Evolutionary conservation across 2,888 invertebrate genomes (phyloP).

Genomic region (Syritta pipiens): DNA sequence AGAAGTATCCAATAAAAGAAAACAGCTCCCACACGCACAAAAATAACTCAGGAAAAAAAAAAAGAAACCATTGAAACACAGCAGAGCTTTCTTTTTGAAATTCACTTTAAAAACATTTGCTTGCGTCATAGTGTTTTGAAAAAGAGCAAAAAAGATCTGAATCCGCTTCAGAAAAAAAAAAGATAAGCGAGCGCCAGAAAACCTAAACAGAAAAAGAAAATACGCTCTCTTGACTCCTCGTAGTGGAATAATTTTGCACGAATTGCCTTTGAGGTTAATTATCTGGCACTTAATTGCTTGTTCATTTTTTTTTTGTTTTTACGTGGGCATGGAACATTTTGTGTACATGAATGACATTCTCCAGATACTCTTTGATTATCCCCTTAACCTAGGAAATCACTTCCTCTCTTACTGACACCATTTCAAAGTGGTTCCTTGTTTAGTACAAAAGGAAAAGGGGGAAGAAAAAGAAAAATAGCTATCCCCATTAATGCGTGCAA

Average conservation of each 20-base stretch:
- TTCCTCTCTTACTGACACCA: constrained; percentile 47
- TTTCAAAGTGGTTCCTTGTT: constrained; percentile 11
- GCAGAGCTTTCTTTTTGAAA: neutral
- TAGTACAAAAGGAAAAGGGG: neutral
- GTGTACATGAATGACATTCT: constrained; percentile 34
- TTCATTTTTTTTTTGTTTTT: constrained; percentile 13
- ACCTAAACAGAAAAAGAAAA: constrained; percentile 10
- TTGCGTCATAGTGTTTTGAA: constrained; percentile 19
- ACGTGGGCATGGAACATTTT: constrained; percentile 15
- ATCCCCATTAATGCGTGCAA: constrained; percentile 54
- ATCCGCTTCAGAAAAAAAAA: neutral
- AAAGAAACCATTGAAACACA: neutral
- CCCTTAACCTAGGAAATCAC: neutral
- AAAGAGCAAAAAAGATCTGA: neutral
- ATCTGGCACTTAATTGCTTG: constrained; percentile 43
- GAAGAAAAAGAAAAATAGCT: neutral
- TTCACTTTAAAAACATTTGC: neutral
- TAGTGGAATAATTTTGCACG: constrained; percentile 22
- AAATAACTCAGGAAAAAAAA: neutral
- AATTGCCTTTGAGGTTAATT: constrained; percentile 58
- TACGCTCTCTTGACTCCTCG: constrained; percentile 9
- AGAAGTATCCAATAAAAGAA: too few relatives aligned
- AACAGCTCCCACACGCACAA: neutral
- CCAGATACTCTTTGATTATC: constrained; percentile 54
- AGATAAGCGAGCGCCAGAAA: constrained; percentile 27